These are phyloP conservation scores for Champsocephalus esox DNA, from an alignment of 2,797 vertebrate genomes.

Conservation along the genomic window DNA sequence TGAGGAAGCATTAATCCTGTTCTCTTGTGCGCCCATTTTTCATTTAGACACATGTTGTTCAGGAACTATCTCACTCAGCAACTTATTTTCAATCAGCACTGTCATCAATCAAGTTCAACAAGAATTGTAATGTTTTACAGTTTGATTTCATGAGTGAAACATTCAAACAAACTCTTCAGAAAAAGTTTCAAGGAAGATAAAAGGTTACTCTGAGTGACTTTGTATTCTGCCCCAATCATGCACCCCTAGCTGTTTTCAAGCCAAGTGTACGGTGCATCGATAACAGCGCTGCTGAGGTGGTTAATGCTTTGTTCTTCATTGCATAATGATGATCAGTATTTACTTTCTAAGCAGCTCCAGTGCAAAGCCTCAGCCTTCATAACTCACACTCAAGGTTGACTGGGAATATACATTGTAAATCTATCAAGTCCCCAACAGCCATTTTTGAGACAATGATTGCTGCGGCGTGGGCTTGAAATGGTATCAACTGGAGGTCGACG, in stretches of 20 bases:
- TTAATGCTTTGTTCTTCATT: conserved; percentile 50
- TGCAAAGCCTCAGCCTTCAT: conserved; percentile 43
- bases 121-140: neutral
- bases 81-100: neutral
- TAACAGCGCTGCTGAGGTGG: conserved; percentile 46
- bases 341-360: conserved; percentile 45
- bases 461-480: conserved; percentile 23
- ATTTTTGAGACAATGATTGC: conserved; percentile 38
- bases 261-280: conserved; percentile 48
- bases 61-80: conserved; percentile 11
- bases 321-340: conserved; percentile 59
- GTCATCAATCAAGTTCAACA: conserved; percentile 22
- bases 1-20: conserved; percentile 16
- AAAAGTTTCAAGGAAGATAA: conserved; percentile 6
- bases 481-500: conserved; percentile 20
- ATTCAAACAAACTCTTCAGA: conserved; percentile 1
- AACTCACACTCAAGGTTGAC: conserved; percentile 70
- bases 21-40: conserved; percentile 11
- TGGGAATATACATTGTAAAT: conserved; percentile 62
- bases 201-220: conserved; percentile 1
- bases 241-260: conserved; percentile 33
- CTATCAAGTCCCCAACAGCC: conserved; percentile 38
- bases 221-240: conserved; percentile 39
- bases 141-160: neutral
- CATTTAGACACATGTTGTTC: conserved; percentile 13